A percentile compares a stretch with the other conserved stretches of the same genome.
Evolutionary conservation across 2,888 invertebrate species (phyloP).

Genomic region (Agrypnus murinus): DNA sequence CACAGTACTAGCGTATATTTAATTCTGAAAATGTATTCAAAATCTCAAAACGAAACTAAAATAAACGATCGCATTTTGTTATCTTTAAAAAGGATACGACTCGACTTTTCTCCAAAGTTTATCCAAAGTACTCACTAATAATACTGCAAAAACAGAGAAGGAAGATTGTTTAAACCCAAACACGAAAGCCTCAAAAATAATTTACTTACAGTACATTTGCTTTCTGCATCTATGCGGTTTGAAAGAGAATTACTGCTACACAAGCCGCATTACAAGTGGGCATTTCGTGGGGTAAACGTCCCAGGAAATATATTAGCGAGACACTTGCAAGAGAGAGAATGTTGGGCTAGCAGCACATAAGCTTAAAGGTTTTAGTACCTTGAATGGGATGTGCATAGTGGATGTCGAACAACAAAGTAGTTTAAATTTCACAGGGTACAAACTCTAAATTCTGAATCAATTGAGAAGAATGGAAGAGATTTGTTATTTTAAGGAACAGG

Average conservation of each 20-base stretch:
- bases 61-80: too few species aligned
- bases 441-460: too few species aligned
- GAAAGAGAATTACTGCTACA: constrained; percentile 38
- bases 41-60: too few species aligned
- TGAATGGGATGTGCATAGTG: not conserved
- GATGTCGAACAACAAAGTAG: not conserved
- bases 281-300: constrained; percentile 33
- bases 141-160: too few species aligned
- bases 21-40: constrained; percentile 4
- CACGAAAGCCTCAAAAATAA: constrained; percentile 32
- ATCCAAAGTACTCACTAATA: too few species aligned
- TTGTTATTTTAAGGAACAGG: too few species aligned
- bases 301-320: constrained; percentile 34
- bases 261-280: constrained; percentile 36
- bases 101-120: too few species aligned
- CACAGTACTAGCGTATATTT: not conserved
- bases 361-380: constrained; percentile 24
- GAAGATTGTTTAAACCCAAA: too few species aligned
- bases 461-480: too few species aligned
- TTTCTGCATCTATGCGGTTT: constrained; percentile 32
- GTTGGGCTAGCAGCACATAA: constrained; percentile 18
- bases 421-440: too few species aligned
- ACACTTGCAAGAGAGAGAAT: constrained; percentile 28
- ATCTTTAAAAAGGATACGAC: too few species aligned
- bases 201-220: constrained; percentile 43